Conservation (phyloP, 2,797 vertebrate genomes). For the Trachurus trachurus region DNA sequence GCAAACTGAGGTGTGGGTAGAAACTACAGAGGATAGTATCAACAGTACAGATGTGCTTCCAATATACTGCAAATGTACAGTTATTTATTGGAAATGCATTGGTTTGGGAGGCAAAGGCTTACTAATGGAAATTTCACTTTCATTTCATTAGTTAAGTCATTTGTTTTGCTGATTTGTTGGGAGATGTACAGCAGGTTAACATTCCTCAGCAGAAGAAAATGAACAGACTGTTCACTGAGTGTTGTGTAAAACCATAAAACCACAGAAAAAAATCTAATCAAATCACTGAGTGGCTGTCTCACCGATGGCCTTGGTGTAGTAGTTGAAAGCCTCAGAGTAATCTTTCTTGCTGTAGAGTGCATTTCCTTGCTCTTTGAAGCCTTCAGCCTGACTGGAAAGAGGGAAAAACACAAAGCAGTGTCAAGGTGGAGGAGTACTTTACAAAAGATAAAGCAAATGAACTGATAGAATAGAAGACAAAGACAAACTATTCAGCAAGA, state of each 20-base stretch:
- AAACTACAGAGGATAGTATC: background rate
- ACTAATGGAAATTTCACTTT: background rate
- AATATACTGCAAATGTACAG: background rate
- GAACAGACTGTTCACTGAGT: too few species aligned
- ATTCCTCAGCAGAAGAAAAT: too few species aligned
- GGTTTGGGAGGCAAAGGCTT: background rate
- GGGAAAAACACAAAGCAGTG: constrained; percentile 25
- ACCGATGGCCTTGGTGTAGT: constrained; percentile 98
- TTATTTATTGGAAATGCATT: background rate
- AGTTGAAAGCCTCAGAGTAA: constrained; percentile 96
- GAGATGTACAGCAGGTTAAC: background rate
- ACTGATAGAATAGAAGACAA: background rate
- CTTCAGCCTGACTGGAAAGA: constrained; percentile 90
- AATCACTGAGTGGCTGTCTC: constrained; percentile 59
- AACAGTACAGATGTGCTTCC: background rate
- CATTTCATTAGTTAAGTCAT: background rate
- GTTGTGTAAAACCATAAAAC: background rate
- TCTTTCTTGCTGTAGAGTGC: constrained; percentile 94
- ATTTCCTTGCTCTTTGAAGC: constrained; percentile 97
- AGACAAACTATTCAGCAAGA: background rate
- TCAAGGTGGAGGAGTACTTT: background rate
- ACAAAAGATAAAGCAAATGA: background rate
- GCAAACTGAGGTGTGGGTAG: background rate
- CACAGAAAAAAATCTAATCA: background rate
- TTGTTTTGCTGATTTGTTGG: background rate